These are phyloP conservation scores for Lepus americanus DNA, from an alignment of 2,113 vertebrate species.

Conservation along the genomic window DNA sequence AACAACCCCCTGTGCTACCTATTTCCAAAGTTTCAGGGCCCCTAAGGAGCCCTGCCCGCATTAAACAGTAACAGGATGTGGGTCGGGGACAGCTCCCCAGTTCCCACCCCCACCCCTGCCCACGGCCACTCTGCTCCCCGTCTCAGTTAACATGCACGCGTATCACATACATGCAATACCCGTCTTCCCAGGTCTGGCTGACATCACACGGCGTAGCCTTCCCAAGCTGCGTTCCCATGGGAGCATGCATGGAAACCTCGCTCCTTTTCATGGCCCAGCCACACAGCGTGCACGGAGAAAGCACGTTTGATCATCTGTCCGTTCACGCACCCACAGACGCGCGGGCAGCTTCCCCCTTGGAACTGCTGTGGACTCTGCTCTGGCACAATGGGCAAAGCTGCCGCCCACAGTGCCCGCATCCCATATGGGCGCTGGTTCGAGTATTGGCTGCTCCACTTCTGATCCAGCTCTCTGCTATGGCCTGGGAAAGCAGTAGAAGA, in stretches of 20 bases:
- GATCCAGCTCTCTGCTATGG: too few relatives aligned
- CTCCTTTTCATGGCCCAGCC: neutral
- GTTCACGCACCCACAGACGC: accelerated
- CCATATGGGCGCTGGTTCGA: too few relatives aligned
- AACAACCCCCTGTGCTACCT: neutral
- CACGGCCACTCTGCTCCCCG: too few relatives aligned
- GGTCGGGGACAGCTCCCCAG: too few relatives aligned
- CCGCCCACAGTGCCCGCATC: too few relatives aligned
- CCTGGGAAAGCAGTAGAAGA: too few relatives aligned
- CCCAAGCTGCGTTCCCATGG: accelerated
- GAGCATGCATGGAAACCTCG: accelerated
- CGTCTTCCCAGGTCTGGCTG: neutral
- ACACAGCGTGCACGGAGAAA: accelerated
- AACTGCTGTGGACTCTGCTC: neutral
- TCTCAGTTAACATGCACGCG: too few relatives aligned
- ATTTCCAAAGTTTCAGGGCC: neutral
- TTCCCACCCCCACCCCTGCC: too few relatives aligned
- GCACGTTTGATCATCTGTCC: accelerated
- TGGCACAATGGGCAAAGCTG: too few relatives aligned
- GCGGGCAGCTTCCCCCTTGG: neutral
- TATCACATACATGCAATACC: neutral
- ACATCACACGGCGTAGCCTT: neutral
- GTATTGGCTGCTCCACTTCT: too few relatives aligned
- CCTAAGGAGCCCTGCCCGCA: neutral
- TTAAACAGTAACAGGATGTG: neutral